These are phyloP conservation scores for Eupithecia centaureata DNA, from an alignment of 2,888 invertebrate genomes.

Conservation along the genomic window DNA sequence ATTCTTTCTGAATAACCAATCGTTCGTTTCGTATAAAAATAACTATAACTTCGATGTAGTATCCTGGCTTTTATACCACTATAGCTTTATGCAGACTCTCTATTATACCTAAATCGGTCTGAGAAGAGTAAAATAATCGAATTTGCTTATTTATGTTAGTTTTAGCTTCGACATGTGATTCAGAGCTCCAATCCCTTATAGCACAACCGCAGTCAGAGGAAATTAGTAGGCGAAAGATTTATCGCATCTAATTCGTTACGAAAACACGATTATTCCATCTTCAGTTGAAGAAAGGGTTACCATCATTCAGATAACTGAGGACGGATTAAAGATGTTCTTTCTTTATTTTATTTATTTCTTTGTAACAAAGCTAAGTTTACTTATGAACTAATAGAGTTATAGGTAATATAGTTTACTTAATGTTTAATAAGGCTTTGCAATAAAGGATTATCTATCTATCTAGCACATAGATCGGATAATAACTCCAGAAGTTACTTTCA, in stretches of 20 bases:
- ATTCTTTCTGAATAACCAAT: no score
- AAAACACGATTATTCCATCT: conserved; percentile 37
- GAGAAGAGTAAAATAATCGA: neutral
- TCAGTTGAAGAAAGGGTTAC: conserved; percentile 11
- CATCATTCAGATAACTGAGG: neutral
- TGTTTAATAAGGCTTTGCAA: no score
- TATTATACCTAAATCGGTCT: neutral
- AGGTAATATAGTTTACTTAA: no score
- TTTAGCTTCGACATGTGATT: conserved; percentile 10
- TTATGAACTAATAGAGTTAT: no score
- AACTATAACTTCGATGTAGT: no score
- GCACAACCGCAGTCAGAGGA: conserved; percentile 31
- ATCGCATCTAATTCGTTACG: conserved; percentile 33
- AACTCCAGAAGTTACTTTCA: no score
- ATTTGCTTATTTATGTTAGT: conserved; percentile 14
- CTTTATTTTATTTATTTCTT: neutral
- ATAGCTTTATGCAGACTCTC: no score
- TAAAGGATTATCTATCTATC: no score
- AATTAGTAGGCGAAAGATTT: conserved; percentile 29
- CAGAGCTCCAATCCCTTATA: conserved; percentile 5
- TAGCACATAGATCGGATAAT: no score
- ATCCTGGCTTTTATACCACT: no score
- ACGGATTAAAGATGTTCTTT: neutral
- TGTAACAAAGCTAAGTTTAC: no score
- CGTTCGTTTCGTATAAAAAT: no score